Base-by-base conservation (phyloP, 2,888 invertebrate genomes). In the Cistogaster globosa region DNA sequence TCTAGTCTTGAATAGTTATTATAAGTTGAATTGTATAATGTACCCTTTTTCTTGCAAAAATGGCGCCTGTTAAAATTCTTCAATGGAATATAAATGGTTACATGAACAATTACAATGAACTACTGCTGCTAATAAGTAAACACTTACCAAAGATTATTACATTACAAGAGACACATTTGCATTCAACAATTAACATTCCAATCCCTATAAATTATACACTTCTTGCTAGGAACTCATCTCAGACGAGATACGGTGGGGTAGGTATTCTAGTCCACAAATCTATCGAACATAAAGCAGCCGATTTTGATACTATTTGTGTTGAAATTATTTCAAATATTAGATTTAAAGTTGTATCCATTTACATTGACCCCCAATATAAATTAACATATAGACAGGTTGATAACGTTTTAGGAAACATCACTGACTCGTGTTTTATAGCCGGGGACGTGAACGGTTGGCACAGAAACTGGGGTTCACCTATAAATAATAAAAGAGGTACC, bases 31-130 rank as follows among this genome's bases (percentile, higher is more conserved):
- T n/a, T n/a, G n/a, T n/a, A n/a, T n/a, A n/a, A n/a, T n/a, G n/a
- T n/a, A n/a, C n/a, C n/a, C n/a, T n/a, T n/a, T n/a, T n/a, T n/a
- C n/a, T n/a, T n/a, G n/a, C n/a, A n/a, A n/a, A n/a, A n/a, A n/a
- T n/a, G n/a, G n/a, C n/a, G n/a, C n/a, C n/a, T n/a, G n/a, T n/a
- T n/a, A n/a, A n/a, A 8, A 36, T 58, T 7, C 11, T 58, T 2
- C 58, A 58, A 58, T 58, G 58, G 58, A 32, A 58, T 16, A 58
- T 58, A 32, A 42, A 42, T 20, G 62, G 62, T 6, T 62, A 62
- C 18, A 14, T 5, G 1, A 63, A 63, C 14, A 42, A 42, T 20
- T 63, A 42, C 20, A 42, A 63, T 22, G 42, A 63, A 14, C 20
- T 63, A 4, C 20, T 14, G 14, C 6, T 63, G 14, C 36, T 42